Evolutionary conservation across 2,113 vertebrate species (phyloP).

Genomic region (Chaetops frenatus): DNA sequence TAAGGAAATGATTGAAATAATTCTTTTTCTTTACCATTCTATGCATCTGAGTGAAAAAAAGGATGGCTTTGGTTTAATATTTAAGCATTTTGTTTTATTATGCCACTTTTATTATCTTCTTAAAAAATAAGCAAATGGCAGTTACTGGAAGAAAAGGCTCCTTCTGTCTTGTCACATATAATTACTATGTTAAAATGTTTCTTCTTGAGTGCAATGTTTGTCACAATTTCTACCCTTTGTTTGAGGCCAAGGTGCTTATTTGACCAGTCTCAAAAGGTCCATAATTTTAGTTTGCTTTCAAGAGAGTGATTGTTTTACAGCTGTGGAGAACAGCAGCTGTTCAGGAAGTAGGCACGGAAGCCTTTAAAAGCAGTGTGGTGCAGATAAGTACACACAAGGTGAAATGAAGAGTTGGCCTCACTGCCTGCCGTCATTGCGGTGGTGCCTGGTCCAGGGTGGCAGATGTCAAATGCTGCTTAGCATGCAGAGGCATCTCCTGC

Average conservation of each 20-base stretch:
- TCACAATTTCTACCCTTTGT: not conserved
- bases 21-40: constrained; percentile 66
- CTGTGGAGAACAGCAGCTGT: not conserved
- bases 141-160: not conserved
- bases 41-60: constrained; percentile 33
- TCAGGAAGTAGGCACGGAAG: not conserved
- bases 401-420: not conserved
- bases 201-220: not conserved
- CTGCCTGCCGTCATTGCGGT: rapidly evolving
- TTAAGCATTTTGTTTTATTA: constrained; percentile 63
- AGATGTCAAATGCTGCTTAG: not conserved
- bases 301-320: not conserved
- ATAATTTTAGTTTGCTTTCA: not conserved
- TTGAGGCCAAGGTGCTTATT: not conserved
- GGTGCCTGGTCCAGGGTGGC: not conserved
- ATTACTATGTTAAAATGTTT: not conserved
- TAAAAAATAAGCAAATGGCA: constrained; percentile 35
- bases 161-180: not conserved
- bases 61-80: constrained; percentile 15
- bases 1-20: constrained; percentile 76
- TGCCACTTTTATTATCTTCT: constrained; percentile 14
- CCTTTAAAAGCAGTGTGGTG: not conserved
- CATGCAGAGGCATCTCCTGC: not conserved
- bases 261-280: not conserved
- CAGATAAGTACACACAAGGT: not conserved